Evolutionary conservation across 2,797 vertebrate genomes (phyloP), one percentile per base, ranked within the genome.

Genomic region (Macropus fuliginosus): DNA sequence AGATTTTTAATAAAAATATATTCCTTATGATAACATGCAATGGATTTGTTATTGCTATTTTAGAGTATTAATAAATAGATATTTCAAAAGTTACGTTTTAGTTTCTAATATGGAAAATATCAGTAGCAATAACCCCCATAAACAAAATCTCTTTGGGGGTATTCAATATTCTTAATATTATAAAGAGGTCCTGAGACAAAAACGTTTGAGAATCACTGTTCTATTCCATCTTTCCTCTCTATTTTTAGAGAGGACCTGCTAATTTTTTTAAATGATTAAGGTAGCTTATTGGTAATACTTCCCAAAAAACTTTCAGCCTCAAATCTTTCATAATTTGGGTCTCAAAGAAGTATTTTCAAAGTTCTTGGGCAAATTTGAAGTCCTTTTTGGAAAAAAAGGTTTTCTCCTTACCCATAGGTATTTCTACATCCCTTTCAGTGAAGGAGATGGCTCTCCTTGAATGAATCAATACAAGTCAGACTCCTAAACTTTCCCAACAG

Each of bases 381-480:
- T 3, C 16, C 21, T 50, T 87, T 27, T 46, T 87, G 3, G 28
- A 57, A 27, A 87, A 40, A 90, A 92, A 16, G 4, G 4, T 92
- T 94, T 93, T 92, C 34, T 52, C 46, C 5, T 91, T 91, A 94
- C 89, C 56, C 89, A 46, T 56, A 81, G 59, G 27, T 92, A 91
- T 91, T 81, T 95, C 13, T 81, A 54, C 34, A 62, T 56, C 94
- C 96, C 57, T 91, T 55, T 55, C 12, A 55, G 14, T 10, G 31
- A 94, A 93, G 24, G 62, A 93, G 28, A 40, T 93, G 62, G 11
- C 34, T 94, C 31, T 91, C 89, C 91, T 50, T 91, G 89, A 93
- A 92, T 52, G 92, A 54, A 62, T 74, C n/a, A 50, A 29, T 91
- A 92, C 96, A 97, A 94, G 95, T 97, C 95, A 94, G 93, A 55